Percentiles rank a stretch among this genome's conserved stretches.
Conservation (phyloP, 1,140 invertebrate genomes). For the Drosophila athabasca region DNA sequence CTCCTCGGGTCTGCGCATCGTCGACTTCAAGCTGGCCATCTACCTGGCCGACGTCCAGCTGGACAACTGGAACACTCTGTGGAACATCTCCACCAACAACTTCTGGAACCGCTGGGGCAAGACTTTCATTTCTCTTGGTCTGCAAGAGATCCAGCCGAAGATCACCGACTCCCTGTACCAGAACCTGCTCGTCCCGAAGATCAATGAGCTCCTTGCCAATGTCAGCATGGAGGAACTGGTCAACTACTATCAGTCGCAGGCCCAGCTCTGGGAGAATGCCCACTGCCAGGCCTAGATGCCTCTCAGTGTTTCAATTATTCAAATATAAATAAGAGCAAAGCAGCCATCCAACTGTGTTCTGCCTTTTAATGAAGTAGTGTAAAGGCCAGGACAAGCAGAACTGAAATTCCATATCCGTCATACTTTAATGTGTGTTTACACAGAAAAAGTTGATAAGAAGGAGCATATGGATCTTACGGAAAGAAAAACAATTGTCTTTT, state of each 20-base stretch:
- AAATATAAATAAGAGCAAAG: slow-evolving; percentile 5
- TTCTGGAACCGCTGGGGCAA: slow-evolving; percentile 38
- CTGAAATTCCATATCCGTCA: slow-evolving; percentile 5
- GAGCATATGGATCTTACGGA: no score
- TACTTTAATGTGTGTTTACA: no score
- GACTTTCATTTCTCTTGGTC: no score
- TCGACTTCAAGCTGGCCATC: slow-evolving; percentile 47
- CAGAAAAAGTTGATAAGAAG: no score
- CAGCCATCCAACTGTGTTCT: no score
- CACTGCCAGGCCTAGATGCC: neutral
- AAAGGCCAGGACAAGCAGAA: neutral
- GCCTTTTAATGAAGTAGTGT: no score
- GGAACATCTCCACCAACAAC: slow-evolving; percentile 60
- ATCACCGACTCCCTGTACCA: slow-evolving; percentile 27
- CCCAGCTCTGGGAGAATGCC: slow-evolving; percentile 16
- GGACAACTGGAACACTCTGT: slow-evolving; percentile 66
- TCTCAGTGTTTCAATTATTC: neutral
- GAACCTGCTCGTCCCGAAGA: slow-evolving; percentile 27
- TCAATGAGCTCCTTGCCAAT: slow-evolving; percentile 44
- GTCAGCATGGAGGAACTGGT: slow-evolving; percentile 53
- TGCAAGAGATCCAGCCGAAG: no score
- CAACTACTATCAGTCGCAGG: slow-evolving; percentile 1
- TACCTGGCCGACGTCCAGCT: slow-evolving; percentile 46
- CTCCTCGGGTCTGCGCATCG: slow-evolving; percentile 43
- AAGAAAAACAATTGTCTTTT: no score